phyloP scores from a whole-genome alignment of 1,140 invertebrate genomes.

The Antheraea mylitta region DNA sequence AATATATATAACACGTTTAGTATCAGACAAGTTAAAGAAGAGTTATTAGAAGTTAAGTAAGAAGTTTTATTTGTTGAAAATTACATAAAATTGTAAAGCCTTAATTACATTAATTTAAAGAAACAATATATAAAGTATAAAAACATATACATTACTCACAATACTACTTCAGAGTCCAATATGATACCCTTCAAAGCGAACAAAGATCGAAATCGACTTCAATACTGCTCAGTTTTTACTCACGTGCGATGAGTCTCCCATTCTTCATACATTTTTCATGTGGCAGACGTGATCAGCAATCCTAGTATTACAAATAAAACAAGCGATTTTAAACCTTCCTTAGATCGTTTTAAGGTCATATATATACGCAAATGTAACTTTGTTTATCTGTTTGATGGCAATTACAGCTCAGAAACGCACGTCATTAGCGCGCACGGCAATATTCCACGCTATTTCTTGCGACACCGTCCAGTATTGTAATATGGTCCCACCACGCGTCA shows the following conservation, averaged over 20 bases:
- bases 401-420: constrained; percentile 73
- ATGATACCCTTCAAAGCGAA: constrained; percentile 8
- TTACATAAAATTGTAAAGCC: no score
- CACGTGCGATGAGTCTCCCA: constrained; percentile 38
- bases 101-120: no score
- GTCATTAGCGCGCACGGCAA: constrained; percentile 70
- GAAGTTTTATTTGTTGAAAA: no score
- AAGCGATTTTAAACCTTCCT: constrained; percentile 18
- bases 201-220: constrained; percentile 8
- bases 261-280: constrained; percentile 73
- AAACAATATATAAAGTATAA: no score
- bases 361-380: constrained; percentile 38
- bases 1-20: no score
- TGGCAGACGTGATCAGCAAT: not conserved
- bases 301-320: constrained; percentile 6
- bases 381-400: constrained; percentile 33
- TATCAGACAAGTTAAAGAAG: no score
- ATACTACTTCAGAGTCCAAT: constrained; percentile 3
- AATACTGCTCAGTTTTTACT: constrained; percentile 44
- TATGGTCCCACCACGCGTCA: constrained; percentile 11
- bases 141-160: not conserved
- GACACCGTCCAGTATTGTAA: constrained; percentile 32
- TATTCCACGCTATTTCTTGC: constrained; percentile 73
- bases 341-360: constrained; percentile 5
- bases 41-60: no score